These are phyloP conservation scores for Pterocles burchelli DNA, from an alignment of 2,113 vertebrate genomes.

Conservation along the genomic window DNA sequence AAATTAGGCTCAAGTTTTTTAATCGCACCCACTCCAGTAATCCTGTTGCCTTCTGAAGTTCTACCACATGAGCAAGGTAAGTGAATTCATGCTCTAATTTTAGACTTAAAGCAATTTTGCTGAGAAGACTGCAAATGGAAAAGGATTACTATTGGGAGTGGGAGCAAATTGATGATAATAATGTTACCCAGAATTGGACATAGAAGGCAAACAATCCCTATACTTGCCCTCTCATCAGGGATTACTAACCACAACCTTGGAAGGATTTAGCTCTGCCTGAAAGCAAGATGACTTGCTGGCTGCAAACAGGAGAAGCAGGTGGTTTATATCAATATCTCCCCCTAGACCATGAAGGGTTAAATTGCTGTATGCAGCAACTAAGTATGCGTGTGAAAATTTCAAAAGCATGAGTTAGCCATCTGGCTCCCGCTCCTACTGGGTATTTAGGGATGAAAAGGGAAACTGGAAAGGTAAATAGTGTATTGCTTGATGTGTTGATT, in stretches of 20 bases:
- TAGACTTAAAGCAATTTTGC: not conserved
- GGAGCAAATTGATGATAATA: not conserved
- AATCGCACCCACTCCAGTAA: not conserved
- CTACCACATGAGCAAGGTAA: not conserved
- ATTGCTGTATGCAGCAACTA: not conserved
- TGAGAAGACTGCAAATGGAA: not conserved
- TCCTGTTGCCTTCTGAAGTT: not conserved
- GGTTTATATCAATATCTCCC: not conserved
- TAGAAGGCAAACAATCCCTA: not conserved
- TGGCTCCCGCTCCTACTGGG: conserved; percentile 37
- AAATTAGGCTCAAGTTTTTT: not conserved
- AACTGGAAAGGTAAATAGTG: conserved; percentile 38
- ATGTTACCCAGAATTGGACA: not conserved
- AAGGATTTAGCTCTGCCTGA: not conserved
- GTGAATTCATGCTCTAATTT: not conserved
- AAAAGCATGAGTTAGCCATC: conserved; percentile 9
- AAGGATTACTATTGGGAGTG: not conserved
- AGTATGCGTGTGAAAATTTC: not conserved
- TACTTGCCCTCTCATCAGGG: not conserved
- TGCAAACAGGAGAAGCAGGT: not conserved
- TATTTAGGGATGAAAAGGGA: conserved; percentile 23
- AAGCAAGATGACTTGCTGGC: not conserved
- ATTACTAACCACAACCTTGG: not conserved
- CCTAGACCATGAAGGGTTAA: not conserved
- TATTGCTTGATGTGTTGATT: conserved; percentile 32